Percentiles rank a stretch among this genome's conserved stretches.
phyloP scores from a whole-genome alignment of 2,113 vertebrate genomes.

The Eidolon helvum region DNA sequence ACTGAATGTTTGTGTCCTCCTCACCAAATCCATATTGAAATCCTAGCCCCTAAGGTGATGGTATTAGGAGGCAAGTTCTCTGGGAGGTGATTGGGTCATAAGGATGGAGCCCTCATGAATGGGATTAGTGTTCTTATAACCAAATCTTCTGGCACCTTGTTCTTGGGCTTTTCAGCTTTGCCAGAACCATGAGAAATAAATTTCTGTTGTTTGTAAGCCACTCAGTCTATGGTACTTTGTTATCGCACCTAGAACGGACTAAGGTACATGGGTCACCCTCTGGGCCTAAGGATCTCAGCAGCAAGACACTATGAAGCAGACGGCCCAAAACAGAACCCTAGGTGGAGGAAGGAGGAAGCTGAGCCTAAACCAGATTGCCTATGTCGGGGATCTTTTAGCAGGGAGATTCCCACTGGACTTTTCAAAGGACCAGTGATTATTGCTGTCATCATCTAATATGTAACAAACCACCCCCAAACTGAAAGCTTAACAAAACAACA shows the following conservation, averaged over 20 bases:
- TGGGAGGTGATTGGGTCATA: not conserved
- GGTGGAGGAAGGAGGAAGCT: not conserved
- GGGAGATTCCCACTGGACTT: not conserved
- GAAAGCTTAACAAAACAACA: not conserved
- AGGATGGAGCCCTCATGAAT: not conserved
- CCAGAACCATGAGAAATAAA: not conserved
- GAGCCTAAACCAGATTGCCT: not conserved
- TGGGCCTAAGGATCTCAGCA: not conserved
- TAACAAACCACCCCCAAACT: not conserved
- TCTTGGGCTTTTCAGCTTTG: not conserved
- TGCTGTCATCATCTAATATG: not conserved
- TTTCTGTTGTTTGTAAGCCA: not conserved
- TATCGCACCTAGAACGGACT: not conserved
- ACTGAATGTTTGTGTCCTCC: not conserved
- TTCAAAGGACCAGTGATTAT: not conserved
- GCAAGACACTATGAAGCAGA: not conserved
- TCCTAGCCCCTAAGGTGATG: not conserved
- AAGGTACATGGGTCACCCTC: not conserved
- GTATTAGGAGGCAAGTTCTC: not conserved
- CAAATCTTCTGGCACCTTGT: not conserved
- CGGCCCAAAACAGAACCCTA: not conserved
- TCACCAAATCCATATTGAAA: not conserved
- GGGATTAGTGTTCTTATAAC: not conserved
- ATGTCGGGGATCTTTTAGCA: fast-evolving
- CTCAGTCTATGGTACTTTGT: not conserved